Base-by-base conservation (phyloP, 1,140 invertebrate species). In the Campoletis sonorensis region DNA sequence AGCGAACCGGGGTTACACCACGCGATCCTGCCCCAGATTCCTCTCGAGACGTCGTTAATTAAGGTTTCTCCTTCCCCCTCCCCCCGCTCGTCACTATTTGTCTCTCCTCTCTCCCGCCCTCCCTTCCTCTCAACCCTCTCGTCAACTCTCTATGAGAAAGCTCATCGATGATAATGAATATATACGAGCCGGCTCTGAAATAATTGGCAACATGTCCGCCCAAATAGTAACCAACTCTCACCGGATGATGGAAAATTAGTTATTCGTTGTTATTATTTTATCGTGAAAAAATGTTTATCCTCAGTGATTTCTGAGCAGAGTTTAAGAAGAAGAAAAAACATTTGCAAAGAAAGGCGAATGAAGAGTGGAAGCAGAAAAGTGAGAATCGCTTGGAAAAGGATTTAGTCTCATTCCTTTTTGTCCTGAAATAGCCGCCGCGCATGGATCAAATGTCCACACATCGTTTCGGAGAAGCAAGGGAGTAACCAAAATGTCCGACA, bases 401-500 rank as follows among this genome's bases (percentile, higher is more conserved):
- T 70, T 30, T 70, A 5, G 8, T 8, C 21, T 10, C 49, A 54
- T 5, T 54, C 13, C 49, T 3, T 2, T n/a, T 64, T 64, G 1
- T 23, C 21, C 11, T 83, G 72, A 45, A 58, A 80, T 11, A 45
- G n/a, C n/a, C n/a, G n/a, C n/a, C 70, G 37, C 7, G 18, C n/a
- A 23, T 27, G 70, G 13, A 45, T 45, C 23, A 27, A 23, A 72
- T 45, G 27, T 72, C 70, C 10, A n/a, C 68, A 33, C 40, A 13
- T 45, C 3, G 37, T n/a, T 45, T 45, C 11, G 18, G 21, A 40
- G 11, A 72, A 45, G 18, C 37, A 45, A 64, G 5, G 26, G 54
- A 77, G 73, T 54, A 54, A 86, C 87, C 88, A 85, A 91, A 90
- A 90, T 88, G 88, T 88, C 86, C 88, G 88, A 90, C 89, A 88